Evolutionary conservation across 1,140 invertebrate genomes (phyloP), one percentile per base, ranked within the genome.

Genomic region (Macrotrachela quadricornifera): DNA sequence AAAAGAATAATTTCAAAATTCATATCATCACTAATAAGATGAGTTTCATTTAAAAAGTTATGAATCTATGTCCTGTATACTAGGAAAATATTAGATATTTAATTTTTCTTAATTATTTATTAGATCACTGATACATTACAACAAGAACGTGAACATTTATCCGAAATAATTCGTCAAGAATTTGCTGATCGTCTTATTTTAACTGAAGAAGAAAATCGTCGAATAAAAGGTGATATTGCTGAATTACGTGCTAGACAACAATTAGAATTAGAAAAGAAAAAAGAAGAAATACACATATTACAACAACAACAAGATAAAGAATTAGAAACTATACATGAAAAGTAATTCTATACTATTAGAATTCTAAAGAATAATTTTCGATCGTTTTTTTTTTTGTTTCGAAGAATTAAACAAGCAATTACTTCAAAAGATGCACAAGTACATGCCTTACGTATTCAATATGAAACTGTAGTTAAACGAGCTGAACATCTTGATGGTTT

Each of bases 161-260:
- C 67, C 1, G 69, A 71, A 49, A 64, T 71, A 10, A 65, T 71
- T 2, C 55, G 69, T 37, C 67, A 70, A 55, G 69, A 71, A 56
- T 70, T 71, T 63, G 68, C 68, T 12, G 68, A 71, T 50, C 47
- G 65, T 40, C 58, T 71, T 30, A 67, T 70, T 14, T 54, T 65
- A 30, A 69, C 66, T n/a, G 69, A 71, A 40, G 68, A 70, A 44
- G 68, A 71, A 57, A 70, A 68, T 55, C 63, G 63, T 57, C 48
- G 67, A 21, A 57, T 71, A n/a, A 70, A 70, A 57, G 62, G 62
- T 36, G 68, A 70, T 36, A 69, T 69, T 52, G 65, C 68, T 21
- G 68, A 71, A 57, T 56, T 68, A 53, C 65, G 62, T 49, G 63
- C 68, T 9, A 59, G 62, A 47, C 66, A 69, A 53, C 58, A 64